Evolutionary conservation across 2,113 vertebrate species (phyloP), one percentile per base, ranked within the genome.

Genomic region (Chitala chitala): DNA sequence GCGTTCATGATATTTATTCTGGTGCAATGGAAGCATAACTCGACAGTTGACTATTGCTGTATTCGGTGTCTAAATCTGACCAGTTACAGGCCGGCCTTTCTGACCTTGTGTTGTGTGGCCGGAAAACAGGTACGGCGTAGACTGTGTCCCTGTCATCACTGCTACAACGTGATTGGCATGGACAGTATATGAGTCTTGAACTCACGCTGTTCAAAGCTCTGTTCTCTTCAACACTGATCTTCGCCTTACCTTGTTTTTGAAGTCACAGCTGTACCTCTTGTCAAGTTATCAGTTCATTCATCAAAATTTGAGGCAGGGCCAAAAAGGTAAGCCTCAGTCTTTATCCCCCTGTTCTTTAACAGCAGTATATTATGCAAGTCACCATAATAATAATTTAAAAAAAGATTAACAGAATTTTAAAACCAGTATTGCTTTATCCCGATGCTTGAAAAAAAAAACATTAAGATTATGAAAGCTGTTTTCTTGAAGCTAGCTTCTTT

Each of bases 341-440:
- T 36, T 38, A n/a, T 40, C 55, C 33, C n/a, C 50, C 50, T 36
- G 51, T 20, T 71, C 29, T 38, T 55, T 48, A 72, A 44, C 22
- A 48, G 36, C n/a, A 44, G 40, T 17, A 72, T 56, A 20, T 58
- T 40, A 55, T 17, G 40, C 38, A 72, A 59, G 33, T 44, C 36
- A 7, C 7, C 53, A 51, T 51, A 3, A n/a, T 31, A 33, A 53
- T 31, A 59, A 59, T 26, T 42, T 12, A 59, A 72, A 55, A n/a
- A 17, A 46, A 7, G 26, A 15, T 44, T n/a, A 3, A 40, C 71
- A 59, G 26, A 29, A 29, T 12, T 20, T 42, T 44, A 3, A n/a
- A n/a, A n/a, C n/a, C n/a, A n/a, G n/a, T n/a, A 44, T 72, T n/a
- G 20, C 22, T 72, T 44, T 20, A 72, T 42, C 55, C 51, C 69